phyloP scores from a whole-genome alignment of 1,140 invertebrate genomes.

The Heterodera carotae region DNA sequence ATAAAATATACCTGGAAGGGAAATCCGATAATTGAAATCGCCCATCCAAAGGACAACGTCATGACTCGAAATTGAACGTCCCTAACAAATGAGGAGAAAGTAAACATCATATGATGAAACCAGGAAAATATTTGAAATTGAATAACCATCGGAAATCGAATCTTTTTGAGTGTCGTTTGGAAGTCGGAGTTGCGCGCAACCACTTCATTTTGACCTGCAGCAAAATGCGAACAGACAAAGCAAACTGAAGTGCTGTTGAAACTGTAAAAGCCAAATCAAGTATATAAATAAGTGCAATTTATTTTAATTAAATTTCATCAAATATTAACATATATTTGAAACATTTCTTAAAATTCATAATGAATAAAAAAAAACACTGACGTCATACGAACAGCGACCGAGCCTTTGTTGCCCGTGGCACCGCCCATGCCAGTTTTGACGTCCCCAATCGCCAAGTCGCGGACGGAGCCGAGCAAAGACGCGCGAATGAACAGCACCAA shows the following conservation, averaged over 20 bases:
- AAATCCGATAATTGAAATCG: conserved; percentile 98
- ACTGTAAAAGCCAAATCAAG: not conserved
- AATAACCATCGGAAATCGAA: conserved; percentile 89
- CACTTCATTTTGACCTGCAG: conserved; percentile 95
- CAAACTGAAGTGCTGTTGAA: conserved; percentile 71
- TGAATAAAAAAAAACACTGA: conserved; percentile 85
- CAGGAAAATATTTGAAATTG: not conserved
- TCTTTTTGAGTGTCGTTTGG: conserved; percentile 87
- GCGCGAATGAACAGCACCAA: conserved; percentile 90
- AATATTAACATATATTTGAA: no score
- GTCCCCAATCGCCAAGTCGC: conserved; percentile 72
- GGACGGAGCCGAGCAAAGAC: conserved; percentile 80
- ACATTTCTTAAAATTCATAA: conserved; percentile 63
- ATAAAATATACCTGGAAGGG: conserved; percentile 86
- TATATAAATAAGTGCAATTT: no score
- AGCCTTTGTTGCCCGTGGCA: conserved; percentile 88
- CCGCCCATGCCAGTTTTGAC: conserved; percentile 97
- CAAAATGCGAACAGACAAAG: conserved; percentile 98
- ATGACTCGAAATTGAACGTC: conserved; percentile 84
- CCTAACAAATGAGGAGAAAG: conserved; percentile 64
- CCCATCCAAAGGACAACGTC: conserved; percentile 99
- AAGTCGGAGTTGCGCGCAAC: conserved; percentile 93
- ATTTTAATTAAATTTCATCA: no score
- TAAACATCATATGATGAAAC: not conserved
- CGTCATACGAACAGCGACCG: conserved; percentile 87